These are phyloP conservation scores for Gambusia holbrooki DNA, from an alignment of 2,113 vertebrate genomes.

Conservation along the genomic window DNA sequence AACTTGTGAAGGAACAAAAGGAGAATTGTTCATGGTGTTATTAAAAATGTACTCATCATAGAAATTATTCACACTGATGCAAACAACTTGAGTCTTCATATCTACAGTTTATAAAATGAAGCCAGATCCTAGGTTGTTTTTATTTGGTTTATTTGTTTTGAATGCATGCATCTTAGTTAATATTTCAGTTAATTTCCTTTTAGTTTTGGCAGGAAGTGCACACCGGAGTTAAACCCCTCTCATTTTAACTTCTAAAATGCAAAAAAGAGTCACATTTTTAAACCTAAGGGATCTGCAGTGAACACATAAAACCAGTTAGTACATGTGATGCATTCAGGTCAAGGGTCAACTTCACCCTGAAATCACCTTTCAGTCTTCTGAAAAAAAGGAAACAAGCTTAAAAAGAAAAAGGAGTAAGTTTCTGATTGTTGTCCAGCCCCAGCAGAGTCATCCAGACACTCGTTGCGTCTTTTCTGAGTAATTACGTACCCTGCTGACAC, in stretches of 20 bases:
- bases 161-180: too few species aligned
- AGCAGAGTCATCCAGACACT: neutral
- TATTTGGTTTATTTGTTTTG: too few species aligned
- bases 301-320: neutral
- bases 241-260: too few species aligned
- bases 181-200: too few species aligned
- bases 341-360: neutral
- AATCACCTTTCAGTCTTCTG: neutral
- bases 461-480: neutral
- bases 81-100: neutral
- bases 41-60: too few species aligned
- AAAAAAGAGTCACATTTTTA: neutral
- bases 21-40: too few species aligned
- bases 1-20: too few species aligned
- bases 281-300: neutral
- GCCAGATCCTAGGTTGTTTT: too few species aligned
- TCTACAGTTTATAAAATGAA: neutral
- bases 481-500: constrained; percentile 84
- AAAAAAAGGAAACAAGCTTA: neutral
- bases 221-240: too few species aligned
- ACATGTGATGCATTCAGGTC: neutral
- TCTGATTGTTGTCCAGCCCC: neutral
- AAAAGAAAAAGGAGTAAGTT: neutral
- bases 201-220: too few species aligned
- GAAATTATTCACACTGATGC: neutral